phyloP scores from a whole-genome alignment of 1,140 invertebrate species.

The Eumeta japonica region DNA sequence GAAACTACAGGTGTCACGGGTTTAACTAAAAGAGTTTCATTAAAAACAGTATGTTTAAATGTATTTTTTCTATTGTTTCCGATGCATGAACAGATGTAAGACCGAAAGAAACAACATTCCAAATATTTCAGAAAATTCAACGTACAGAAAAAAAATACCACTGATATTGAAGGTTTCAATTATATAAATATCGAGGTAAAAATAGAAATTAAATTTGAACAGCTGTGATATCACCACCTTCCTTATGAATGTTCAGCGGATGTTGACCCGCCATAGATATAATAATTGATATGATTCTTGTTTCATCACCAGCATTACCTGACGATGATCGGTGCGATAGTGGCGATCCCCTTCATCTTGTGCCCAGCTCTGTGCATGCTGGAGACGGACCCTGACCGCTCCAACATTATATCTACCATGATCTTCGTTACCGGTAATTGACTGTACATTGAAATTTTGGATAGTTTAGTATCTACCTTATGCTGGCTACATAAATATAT shows the following conservation, averaged over 20 bases:
- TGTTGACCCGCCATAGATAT: neutral
- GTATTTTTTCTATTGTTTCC: too few relatives aligned
- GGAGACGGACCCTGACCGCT: constrained; percentile 73
- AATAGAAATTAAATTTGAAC: too few relatives aligned
- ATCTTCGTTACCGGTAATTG: constrained; percentile 74
- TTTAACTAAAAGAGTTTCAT: too few relatives aligned
- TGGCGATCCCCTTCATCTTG: constrained; percentile 81
- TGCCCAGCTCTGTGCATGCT: constrained; percentile 80
- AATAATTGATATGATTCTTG: neutral
- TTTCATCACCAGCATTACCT: constrained; percentile 72
- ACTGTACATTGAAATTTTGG: neutral
- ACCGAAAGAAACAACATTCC: neutral
- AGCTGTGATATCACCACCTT: too few relatives aligned
- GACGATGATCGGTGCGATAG: constrained; percentile 84
- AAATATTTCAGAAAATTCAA: too few relatives aligned
- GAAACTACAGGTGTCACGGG: too few relatives aligned
- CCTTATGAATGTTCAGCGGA: neutral
- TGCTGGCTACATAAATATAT: neutral
- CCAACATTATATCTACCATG: constrained; percentile 83
- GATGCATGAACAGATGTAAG: too few relatives aligned
- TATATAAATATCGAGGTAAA: too few relatives aligned
- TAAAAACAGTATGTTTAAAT: too few relatives aligned
- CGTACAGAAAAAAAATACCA: too few relatives aligned
- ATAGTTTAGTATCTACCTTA: neutral
- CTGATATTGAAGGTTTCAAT: too few relatives aligned